These are phyloP conservation scores for Patagioenas fasciata DNA, from an alignment of 2,113 vertebrate species.

Conservation along the genomic window DNA sequence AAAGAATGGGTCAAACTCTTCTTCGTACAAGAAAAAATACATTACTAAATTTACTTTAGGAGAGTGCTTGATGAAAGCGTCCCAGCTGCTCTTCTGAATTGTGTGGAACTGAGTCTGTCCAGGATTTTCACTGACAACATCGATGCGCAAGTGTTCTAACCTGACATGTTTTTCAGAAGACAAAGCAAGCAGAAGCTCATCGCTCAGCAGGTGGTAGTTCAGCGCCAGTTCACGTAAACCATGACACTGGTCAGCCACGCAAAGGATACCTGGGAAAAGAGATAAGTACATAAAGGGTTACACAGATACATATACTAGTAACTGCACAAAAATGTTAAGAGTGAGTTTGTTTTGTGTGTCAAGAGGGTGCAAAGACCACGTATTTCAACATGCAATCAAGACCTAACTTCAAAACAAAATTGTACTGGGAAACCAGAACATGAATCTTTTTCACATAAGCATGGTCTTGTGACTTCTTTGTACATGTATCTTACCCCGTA, in stretches of 20 bases:
- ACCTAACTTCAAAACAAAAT: background rate
- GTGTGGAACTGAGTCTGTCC: constrained; percentile 92
- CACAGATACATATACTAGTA: background rate
- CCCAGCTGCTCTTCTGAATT: constrained; percentile 98
- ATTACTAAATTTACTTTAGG: constrained; percentile 97
- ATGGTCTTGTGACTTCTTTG: too few species aligned
- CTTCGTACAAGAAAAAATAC: constrained; percentile 98
- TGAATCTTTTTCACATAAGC: too few species aligned
- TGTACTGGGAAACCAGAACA: too few species aligned
- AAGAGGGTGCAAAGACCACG: too few species aligned
- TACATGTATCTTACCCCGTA: too few species aligned
- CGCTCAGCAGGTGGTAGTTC: constrained; percentile 93
- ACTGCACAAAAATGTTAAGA: background rate
- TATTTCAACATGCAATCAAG: background rate
- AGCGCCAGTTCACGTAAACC: constrained; percentile 92
- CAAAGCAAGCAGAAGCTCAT: constrained; percentile 92
- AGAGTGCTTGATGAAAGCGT: constrained; percentile 95
- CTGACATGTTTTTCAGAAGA: constrained; percentile 95
- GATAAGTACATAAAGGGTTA: background rate
- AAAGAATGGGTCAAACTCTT: constrained; percentile 96
- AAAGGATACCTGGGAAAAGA: constrained; percentile 78
- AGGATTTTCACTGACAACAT: constrained; percentile 96
- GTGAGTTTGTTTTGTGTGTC: background rate
- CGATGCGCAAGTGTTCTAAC: constrained; percentile 94
- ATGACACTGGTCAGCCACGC: constrained; percentile 94